Conservation (phyloP, 1,140 invertebrate genomes). For the Ladona fulva region DNA sequence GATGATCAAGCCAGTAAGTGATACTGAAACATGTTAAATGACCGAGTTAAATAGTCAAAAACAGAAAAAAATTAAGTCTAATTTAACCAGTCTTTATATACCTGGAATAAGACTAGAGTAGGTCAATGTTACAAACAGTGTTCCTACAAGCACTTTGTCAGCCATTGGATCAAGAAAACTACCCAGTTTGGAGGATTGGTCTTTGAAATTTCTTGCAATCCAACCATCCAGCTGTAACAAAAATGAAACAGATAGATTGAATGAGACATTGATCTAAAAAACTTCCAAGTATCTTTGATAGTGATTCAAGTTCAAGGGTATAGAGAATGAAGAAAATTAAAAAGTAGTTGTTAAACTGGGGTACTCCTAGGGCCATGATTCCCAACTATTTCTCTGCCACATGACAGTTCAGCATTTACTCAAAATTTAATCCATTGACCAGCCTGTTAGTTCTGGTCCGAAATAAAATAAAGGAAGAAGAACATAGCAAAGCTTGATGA, state of each 20-base stretch:
- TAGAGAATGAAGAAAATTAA: no score
- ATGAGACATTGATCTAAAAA: constrained; percentile 12
- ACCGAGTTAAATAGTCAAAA: constrained; percentile 4
- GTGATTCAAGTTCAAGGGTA: no score
- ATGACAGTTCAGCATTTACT: no score
- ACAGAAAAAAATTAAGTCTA: not conserved
- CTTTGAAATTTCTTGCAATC: constrained; percentile 85
- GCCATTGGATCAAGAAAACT: constrained; percentile 95
- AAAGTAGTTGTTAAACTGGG: no score
- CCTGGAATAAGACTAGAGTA: constrained; percentile 75
- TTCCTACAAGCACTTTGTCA: constrained; percentile 90
- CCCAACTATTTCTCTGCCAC: no score
- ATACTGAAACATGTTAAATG: constrained; percentile 36
- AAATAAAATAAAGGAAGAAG: no score
- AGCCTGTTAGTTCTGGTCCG: no score
- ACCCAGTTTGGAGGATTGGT: constrained; percentile 84
- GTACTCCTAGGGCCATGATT: no score
- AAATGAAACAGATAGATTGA: not conserved
- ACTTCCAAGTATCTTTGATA: not conserved
- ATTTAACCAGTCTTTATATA: constrained; percentile 27
- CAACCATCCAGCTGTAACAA: constrained; percentile 79
- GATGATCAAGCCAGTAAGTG: constrained; percentile 76
- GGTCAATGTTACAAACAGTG: constrained; percentile 78
- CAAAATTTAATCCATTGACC: no score
- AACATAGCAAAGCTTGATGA: no score